A percentile compares a stretch with the other conserved stretches of the same genome.
These are phyloP conservation scores for Drosophila ogumai DNA, from an alignment of 1,140 invertebrate species.

Conservation along the genomic window DNA sequence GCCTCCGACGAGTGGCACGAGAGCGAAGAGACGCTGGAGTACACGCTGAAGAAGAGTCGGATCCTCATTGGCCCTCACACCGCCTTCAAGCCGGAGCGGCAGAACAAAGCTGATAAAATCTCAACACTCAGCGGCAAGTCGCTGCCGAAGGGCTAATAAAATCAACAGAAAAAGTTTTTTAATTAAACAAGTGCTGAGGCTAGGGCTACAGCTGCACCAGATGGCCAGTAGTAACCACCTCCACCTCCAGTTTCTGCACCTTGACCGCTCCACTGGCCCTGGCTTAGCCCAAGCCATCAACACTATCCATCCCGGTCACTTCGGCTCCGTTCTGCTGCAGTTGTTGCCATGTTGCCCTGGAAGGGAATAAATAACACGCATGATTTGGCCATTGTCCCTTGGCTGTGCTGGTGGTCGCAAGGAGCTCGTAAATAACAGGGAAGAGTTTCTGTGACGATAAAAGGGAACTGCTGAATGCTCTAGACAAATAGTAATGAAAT, in stretches of 20 bases:
- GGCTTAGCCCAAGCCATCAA: conserved; percentile 32
- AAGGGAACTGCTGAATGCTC: neutral
- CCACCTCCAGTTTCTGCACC: conserved; percentile 13
- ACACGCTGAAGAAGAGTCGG: conserved; percentile 6
- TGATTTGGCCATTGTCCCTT: conserved; percentile 65
- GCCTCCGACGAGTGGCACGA: conserved; percentile 57
- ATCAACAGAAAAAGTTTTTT: conserved; percentile 66
- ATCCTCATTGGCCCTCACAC: conserved; percentile 21
- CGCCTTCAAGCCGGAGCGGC: conserved; percentile 26
- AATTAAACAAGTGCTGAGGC: conserved; percentile 59
- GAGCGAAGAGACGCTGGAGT: conserved; percentile 20
- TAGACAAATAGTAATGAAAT: neutral
- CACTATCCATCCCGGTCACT: conserved; percentile 17
- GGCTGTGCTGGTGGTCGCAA: conserved; percentile 1
- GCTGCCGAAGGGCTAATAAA: conserved; percentile 35
- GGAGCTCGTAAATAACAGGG: neutral
- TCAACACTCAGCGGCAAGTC: neutral
- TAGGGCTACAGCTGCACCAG: conserved; percentile 23
- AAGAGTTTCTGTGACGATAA: neutral
- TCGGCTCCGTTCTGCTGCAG: conserved; percentile 9
- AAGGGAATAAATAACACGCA: conserved; percentile 60
- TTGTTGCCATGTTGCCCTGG: conserved; percentile 15
- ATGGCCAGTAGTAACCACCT: conserved; percentile 9
- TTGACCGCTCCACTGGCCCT: conserved; percentile 25
- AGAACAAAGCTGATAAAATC: neutral